phyloP scores from a whole-genome alignment of 2,888 invertebrate species.

The Hecatera dysodea region DNA sequence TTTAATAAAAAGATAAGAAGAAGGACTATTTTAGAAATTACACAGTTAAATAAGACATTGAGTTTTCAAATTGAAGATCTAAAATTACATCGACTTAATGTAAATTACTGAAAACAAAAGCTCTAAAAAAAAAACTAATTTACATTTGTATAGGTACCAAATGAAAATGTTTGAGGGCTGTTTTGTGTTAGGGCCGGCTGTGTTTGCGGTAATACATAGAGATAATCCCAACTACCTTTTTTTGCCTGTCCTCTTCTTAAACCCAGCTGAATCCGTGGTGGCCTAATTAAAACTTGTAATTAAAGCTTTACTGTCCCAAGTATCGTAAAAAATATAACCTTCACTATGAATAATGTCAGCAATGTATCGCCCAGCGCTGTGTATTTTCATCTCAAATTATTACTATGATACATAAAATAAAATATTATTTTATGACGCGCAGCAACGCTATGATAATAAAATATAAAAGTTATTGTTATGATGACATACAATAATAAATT shows the following conservation, averaged over 20 bases:
- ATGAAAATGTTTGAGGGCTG: no score
- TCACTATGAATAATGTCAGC: constrained; percentile 22
- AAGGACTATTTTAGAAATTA: no score
- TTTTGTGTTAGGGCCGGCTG: no score
- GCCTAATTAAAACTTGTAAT: constrained; percentile 49
- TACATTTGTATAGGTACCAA: no score
- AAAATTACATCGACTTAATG: no score
- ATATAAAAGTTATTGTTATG: constrained; percentile 42
- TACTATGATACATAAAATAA: constrained; percentile 54
- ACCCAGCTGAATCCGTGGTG: constrained; percentile 8
- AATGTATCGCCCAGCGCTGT: constrained; percentile 25
- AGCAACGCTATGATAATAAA: constrained; percentile 33
- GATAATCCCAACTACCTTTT: constrained; percentile 5
- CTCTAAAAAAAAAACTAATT: constrained; percentile 9
- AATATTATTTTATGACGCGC: constrained; percentile 51
- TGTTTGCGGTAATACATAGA: background rate
- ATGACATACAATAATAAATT: constrained; percentile 37
- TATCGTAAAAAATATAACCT: constrained; percentile 25
- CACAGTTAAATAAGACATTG: background rate
- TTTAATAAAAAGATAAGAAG: no score
- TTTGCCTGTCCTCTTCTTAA: constrained; percentile 19
- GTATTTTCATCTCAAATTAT: constrained; percentile 59
- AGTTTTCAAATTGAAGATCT: no score
- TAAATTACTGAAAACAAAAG: no score
- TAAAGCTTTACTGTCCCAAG: constrained; percentile 20